Evolutionary conservation across 2,113 vertebrate species (phyloP).

Genomic region (Dryoscopus gambensis): DNA sequence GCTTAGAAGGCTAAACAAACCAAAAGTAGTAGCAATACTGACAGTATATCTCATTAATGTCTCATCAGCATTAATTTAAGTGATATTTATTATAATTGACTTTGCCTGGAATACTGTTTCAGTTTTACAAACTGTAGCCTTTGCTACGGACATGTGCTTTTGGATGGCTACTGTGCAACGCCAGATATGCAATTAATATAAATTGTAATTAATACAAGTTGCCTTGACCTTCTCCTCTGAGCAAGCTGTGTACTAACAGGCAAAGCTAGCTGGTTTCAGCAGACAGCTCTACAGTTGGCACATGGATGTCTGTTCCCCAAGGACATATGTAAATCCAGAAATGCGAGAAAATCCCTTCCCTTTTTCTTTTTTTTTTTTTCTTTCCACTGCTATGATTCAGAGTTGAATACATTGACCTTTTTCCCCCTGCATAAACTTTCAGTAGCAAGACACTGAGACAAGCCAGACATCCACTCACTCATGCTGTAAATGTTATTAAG

Average conservation of each 20-base stretch:
- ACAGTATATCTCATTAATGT: not conserved
- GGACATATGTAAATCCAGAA: conserved; percentile 28
- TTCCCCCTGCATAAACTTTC: not conserved
- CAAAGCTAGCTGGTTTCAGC: not conserved
- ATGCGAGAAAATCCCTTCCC: not conserved
- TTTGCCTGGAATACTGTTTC: not conserved
- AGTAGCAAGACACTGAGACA: not conserved
- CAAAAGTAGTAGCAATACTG: not conserved
- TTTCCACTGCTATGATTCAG: not conserved
- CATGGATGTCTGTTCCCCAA: not conserved
- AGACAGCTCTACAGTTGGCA: not conserved
- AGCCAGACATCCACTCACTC: not conserved
- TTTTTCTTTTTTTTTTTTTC: not conserved
- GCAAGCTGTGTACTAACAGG: not conserved
- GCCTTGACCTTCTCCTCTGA: conserved; percentile 22
- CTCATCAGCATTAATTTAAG: not conserved
- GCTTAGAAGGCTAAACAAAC: not conserved
- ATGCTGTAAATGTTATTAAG: not conserved
- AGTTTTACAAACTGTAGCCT: not conserved
- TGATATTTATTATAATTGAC: not conserved
- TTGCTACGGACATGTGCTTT: not conserved
- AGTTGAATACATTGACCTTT: conserved; percentile 49
- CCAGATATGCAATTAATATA: not conserved
- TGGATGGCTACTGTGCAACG: not conserved
- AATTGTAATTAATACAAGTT: not conserved